Evolutionary conservation across 2,797 vertebrate species (phyloP).

Genomic region (Hippopotamyrus pictus): DNA sequence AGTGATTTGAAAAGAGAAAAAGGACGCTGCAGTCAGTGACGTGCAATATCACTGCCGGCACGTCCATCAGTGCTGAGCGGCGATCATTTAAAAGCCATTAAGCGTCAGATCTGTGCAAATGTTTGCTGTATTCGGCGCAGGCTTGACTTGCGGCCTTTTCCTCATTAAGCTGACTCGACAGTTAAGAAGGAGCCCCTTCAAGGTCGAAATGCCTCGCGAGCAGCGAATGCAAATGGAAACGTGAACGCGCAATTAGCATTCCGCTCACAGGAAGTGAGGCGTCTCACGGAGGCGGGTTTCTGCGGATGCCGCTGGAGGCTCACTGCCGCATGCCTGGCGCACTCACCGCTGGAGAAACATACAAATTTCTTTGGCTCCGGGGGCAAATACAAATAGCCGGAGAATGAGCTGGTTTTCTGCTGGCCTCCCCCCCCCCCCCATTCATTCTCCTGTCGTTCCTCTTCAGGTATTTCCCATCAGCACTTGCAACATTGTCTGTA

Average conservation of each 20-base stretch:
- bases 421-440: conserved; percentile 43
- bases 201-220: conserved; percentile 38
- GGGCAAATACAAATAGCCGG: conserved; percentile 34
- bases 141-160: conserved; percentile 2
- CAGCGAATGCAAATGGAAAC: conserved; percentile 35
- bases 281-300: conserved; percentile 28
- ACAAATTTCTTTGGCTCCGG: conserved; percentile 44
- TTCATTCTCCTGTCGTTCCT: neutral
- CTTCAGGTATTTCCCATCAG: neutral
- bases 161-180: conserved; percentile 32
- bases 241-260: conserved; percentile 47
- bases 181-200: conserved; percentile 20
- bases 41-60: neutral
- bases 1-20: neutral
- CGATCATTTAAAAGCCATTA: conserved; percentile 21
- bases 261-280: conserved; percentile 48
- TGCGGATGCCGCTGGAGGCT: conserved; percentile 43
- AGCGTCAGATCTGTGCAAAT: neutral
- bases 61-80: neutral
- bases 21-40: neutral
- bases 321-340: conserved; percentile 35
- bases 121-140: neutral
- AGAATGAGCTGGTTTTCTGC: conserved; percentile 53
- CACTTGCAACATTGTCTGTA: neutral
- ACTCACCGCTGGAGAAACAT: conserved; percentile 39